Evolutionary conservation across 2,888 invertebrate species (phyloP).

Genomic region (Diplazon laetatorius): DNA sequence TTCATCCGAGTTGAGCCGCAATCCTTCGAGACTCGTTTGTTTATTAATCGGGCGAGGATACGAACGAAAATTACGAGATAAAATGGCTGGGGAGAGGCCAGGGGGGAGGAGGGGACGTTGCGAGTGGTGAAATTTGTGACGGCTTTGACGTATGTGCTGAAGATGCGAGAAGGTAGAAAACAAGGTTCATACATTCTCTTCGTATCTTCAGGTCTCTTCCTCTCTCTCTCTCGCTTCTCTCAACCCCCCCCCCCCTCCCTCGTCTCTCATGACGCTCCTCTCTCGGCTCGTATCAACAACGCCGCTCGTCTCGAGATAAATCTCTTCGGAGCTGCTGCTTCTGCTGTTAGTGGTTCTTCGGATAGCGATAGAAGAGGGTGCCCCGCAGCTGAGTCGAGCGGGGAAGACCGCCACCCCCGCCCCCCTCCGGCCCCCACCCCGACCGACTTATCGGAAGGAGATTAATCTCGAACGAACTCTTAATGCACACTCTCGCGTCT

Average conservation of each 20-base stretch:
- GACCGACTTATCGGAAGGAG: conserved; percentile 61
- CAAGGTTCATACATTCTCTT: conserved; percentile 29
- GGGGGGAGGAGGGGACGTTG: no score
- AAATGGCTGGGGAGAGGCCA: no score
- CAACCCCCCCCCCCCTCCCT: neutral
- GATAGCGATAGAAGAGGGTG: conserved; percentile 10
- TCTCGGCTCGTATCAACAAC: conserved; percentile 33
- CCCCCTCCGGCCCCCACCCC: no score
- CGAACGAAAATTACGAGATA: conserved; percentile 11
- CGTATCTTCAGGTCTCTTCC: conserved; percentile 37
- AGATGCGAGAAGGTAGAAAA: neutral
- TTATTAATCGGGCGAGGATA: conserved; percentile 32
- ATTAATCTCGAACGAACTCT: conserved; percentile 59
- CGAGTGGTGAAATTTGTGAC: conserved; percentile 7
- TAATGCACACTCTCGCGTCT: conserved; percentile 29
- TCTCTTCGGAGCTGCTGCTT: conserved; percentile 52
- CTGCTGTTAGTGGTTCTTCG: conserved; percentile 16
- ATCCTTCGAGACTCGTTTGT: conserved; percentile 51
- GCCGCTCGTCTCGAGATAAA: conserved; percentile 54
- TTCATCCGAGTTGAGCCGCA: conserved; percentile 39
- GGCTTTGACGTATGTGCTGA: neutral
- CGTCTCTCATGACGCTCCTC: neutral
- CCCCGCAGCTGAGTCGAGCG: neutral
- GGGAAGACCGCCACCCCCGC: no score
- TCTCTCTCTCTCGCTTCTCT: conserved; percentile 3